Evolutionary conservation across 2,888 invertebrate genomes (phyloP).

Genomic region (Tinea semifulvella): DNA sequence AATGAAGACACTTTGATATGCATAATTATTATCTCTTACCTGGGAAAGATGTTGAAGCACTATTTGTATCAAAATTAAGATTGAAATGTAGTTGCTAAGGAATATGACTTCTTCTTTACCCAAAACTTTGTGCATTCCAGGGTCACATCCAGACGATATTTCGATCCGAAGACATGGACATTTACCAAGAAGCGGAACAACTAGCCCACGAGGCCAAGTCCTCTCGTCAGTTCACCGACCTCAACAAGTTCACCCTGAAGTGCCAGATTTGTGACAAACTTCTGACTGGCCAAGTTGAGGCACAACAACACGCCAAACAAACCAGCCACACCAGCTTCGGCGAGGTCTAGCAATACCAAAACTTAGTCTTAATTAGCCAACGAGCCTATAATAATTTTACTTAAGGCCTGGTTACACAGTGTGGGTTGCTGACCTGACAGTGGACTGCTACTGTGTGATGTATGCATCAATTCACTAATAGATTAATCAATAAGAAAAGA

Average conservation of each 20-base stretch:
- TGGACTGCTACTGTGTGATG: no score
- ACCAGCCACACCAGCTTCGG: slow-evolving; percentile 86
- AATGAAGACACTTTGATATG: no score
- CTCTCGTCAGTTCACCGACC: slow-evolving; percentile 90
- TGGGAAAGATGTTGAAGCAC: no score
- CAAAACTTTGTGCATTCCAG: slow-evolving; percentile 57
- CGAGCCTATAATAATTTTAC: no score
- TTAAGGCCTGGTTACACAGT: no score
- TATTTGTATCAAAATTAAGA: no score
- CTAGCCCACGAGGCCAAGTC: slow-evolving; percentile 89
- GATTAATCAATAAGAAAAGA: no score
- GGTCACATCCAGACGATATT: slow-evolving; percentile 83
- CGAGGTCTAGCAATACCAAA: slow-evolving; percentile 72
- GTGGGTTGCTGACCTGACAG: no score
- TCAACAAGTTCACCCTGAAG: slow-evolving; percentile 84
- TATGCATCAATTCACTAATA: no score
- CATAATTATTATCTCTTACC: no score
- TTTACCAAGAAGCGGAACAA: slow-evolving; percentile 83
- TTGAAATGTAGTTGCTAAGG: no score
- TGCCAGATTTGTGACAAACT: slow-evolving; percentile 83
- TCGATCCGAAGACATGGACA: slow-evolving; percentile 74
- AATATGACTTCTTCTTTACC: no score
- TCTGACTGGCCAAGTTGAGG: slow-evolving; percentile 82
- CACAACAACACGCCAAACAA: slow-evolving; percentile 83
- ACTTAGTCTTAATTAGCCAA: neutral